Conservation (phyloP, 2,888 invertebrate genomes). For the Caenorhabditis sp. region DNA sequence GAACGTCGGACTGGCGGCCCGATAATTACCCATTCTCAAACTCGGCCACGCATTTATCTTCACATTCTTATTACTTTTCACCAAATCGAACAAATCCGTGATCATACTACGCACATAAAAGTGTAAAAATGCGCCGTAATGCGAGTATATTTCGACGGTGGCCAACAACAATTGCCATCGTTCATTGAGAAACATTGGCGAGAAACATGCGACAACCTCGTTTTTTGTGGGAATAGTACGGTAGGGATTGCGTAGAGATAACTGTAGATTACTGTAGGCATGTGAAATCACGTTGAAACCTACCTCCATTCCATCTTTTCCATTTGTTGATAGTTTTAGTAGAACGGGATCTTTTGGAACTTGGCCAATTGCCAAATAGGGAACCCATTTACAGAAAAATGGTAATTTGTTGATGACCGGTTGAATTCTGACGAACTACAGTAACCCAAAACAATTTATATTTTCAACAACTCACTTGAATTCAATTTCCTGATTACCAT, state of each 20-base stretch:
- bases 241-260: slow-evolving; percentile 29
- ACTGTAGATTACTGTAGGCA: too few species aligned
- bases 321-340: slow-evolving; percentile 35
- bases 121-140: slow-evolving; percentile 62
- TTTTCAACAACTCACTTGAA: background rate
- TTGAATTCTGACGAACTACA: slow-evolving; percentile 32
- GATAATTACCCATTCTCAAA: slow-evolving; percentile 45
- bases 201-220: slow-evolving; percentile 64
- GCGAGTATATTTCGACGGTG: slow-evolving; percentile 58
- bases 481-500: slow-evolving; percentile 25
- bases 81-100: slow-evolving; percentile 50
- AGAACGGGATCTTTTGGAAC: slow-evolving; percentile 33
- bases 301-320: slow-evolving; percentile 33
- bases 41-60: slow-evolving; percentile 56
- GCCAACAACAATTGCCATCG: slow-evolving; percentile 64
- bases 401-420: slow-evolving; percentile 47
- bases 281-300: too few species aligned
- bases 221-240: slow-evolving; percentile 12
- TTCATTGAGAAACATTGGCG: slow-evolving; percentile 65
- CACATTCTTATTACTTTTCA: slow-evolving; percentile 41
- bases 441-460: background rate
- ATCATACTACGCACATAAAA: slow-evolving; percentile 66
- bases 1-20: slow-evolving; percentile 43
- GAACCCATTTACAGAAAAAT: slow-evolving; percentile 57
- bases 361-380: slow-evolving; percentile 44